phyloP scores from a whole-genome alignment of 2,888 invertebrate species.

The Xestia rhomboidea region DNA sequence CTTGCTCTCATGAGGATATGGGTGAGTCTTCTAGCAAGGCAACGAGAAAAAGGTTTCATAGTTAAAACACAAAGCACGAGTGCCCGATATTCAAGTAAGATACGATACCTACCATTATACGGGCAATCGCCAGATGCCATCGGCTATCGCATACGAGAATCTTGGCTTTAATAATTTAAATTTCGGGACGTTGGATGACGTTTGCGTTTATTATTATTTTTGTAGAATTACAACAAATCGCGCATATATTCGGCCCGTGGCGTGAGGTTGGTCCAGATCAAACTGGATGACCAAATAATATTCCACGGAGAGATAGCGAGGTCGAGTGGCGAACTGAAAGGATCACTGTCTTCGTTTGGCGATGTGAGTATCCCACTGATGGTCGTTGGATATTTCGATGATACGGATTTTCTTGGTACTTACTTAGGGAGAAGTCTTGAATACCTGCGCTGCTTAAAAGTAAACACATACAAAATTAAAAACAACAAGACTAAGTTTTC shows the following conservation, averaged over 20 bases:
- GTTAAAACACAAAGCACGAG: not conserved
- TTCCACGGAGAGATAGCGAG: slow-evolving; percentile 96
- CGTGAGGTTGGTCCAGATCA: slow-evolving; percentile 93
- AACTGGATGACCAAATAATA: slow-evolving; percentile 92
- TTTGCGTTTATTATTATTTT: slow-evolving; percentile 18
- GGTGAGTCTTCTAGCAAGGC: slow-evolving; percentile 84
- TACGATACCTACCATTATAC: not conserved
- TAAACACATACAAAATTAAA: not conserved
- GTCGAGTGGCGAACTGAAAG: slow-evolving; percentile 94
- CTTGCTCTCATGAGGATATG: slow-evolving; percentile 93
- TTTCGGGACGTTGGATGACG: not conserved
- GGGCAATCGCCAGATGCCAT: not conserved
- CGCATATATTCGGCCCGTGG: slow-evolving; percentile 95
- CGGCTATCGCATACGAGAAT: not conserved
- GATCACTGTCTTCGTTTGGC: slow-evolving; percentile 93
- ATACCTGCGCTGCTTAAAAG: not conserved
- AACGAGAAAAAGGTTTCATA: not conserved
- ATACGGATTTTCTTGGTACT: not conserved
- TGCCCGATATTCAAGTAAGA: not conserved
- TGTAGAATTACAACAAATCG: slow-evolving; percentile 96
- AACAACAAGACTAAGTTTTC: not conserved
- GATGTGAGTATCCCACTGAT: slow-evolving; percentile 89
- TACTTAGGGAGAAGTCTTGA: not conserved
- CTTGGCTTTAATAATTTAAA: not conserved
- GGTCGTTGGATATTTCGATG: not conserved